A percentile compares a stretch with the other conserved stretches of the same genome.
These are phyloP conservation scores for Dryas iulia DNA, from an alignment of 1,140 invertebrate species.

Conservation along the genomic window DNA sequence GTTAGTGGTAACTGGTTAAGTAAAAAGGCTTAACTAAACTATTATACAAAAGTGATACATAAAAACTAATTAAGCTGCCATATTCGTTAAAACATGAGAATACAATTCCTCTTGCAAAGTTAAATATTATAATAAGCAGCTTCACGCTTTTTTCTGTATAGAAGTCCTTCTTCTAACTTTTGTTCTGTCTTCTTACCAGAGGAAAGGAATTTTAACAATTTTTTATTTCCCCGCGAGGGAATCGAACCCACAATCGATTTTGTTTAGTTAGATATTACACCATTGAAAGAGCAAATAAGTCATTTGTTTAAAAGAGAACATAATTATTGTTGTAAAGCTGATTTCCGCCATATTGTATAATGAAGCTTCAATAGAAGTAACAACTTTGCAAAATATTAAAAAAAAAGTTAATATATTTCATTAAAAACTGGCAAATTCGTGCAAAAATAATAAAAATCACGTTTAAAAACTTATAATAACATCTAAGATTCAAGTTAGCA, in stretches of 20 bases:
- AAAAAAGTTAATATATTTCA: background rate
- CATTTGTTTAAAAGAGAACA: too few species aligned
- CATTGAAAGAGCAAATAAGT: too few species aligned
- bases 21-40: slow-evolving; percentile 3
- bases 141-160: too few species aligned
- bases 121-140: too few species aligned
- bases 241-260: too few species aligned
- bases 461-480: slow-evolving; percentile 15
- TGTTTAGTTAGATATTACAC: too few species aligned
- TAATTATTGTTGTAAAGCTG: too few species aligned
- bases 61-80: slow-evolving; percentile 17
- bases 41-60: background rate
- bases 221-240: too few species aligned
- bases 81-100: slow-evolving; percentile 2
- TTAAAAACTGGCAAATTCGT: slow-evolving; percentile 25
- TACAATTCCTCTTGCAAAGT: background rate
- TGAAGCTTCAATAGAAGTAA: background rate
- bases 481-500: slow-evolving; percentile 47
- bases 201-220: too few species aligned
- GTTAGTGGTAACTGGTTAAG: slow-evolving; percentile 35
- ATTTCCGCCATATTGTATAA: too few species aligned
- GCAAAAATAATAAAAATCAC: slow-evolving; percentile 17
- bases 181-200: too few species aligned
- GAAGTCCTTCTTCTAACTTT: too few species aligned
- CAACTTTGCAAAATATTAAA: background rate